Evolutionary conservation across 1,140 invertebrate genomes (phyloP), one percentile per base, ranked within the genome.

Genomic region (Acromyrmex charruanus): DNA sequence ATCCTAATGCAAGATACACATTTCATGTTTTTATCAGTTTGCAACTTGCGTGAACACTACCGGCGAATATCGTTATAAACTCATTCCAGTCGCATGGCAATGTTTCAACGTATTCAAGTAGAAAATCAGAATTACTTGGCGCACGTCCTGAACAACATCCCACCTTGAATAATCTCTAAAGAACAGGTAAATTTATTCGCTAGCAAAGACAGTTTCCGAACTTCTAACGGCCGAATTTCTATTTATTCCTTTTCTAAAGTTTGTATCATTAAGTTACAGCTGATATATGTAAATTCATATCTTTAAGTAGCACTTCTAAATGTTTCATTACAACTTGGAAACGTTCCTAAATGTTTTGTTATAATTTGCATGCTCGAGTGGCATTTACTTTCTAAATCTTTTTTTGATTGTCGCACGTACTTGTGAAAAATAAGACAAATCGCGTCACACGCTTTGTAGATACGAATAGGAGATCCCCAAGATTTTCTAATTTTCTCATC

Each of bases 401-500:
- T 55, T 84, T 63, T 21, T 35, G 25, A 82, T 82, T 55, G 35
- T 61, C 80, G 35, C 35, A 55, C 39, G n/a, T 28, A 79, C 39
- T n/a, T 25, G 58, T 10, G 9, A 44, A 44, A 44, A 44, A 44
- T 44, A 44, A 44, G 10, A 44, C 39, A 44, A 44, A 44, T 71
- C 51, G n/a, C 9, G 39, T 49, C 59, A 25, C 61, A 66, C 35
- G 39, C n/a, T 80, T 44, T 16, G 12, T 44, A 18, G 44, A 25
- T 58, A 71, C 18, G 12, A 12, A 49, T 39, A 18, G 69, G 18
- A 49, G 55, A 84, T 75, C n/a, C 31, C 80, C 6, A 14, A 49
- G 80, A 84, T 84, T 75, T 61, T 84, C 80, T 63, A 74, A 84
- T 84, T 75, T 84, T 84, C 80, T 84, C 80, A 84, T 69, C 69